Conservation (phyloP, 2,113 vertebrate genomes). For the Protomyctophum bolini region DNA sequence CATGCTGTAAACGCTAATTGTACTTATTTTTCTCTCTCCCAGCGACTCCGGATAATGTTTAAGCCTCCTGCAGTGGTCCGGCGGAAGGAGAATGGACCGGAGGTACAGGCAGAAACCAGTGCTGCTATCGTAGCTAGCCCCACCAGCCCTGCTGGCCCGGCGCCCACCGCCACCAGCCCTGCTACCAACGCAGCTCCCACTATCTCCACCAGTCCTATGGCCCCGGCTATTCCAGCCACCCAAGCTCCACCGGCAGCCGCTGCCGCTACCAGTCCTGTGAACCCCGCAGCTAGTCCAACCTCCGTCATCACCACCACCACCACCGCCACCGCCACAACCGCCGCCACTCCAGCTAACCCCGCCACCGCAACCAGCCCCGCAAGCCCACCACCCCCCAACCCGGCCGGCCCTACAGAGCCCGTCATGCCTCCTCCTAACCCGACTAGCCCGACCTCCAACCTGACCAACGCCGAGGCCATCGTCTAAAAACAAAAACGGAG, state of each 20-base stretch:
- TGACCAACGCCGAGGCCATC: conserved; percentile 91
- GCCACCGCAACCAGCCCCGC: conserved; percentile 51
- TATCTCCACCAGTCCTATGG: conserved; percentile 9
- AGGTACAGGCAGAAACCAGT: conserved; percentile 76
- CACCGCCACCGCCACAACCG: not conserved
- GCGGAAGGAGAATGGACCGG: conserved; percentile 88
- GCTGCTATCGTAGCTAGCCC: conserved; percentile 58
- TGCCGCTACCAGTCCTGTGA: conserved; percentile 74
- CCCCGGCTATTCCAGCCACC: conserved; percentile 32
- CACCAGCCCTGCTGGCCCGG: not conserved
- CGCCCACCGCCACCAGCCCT: conserved; percentile 1
- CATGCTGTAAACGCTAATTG: not conserved
- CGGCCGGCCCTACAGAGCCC: conserved; percentile 57
- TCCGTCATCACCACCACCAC: conserved; percentile 20
- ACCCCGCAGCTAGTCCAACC: conserved; percentile 47
- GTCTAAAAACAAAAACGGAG: conserved; percentile 81
- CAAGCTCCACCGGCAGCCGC: conserved; percentile 63
- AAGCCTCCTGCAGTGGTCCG: conserved; percentile 85
- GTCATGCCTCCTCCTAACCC: conserved; percentile 56
- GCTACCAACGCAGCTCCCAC: conserved; percentile 31
- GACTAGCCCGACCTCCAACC: conserved; percentile 79
- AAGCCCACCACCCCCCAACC: conserved; percentile 55
- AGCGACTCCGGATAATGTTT: conserved; percentile 94
- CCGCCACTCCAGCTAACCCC: conserved; percentile 38
- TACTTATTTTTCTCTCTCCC: conserved; percentile 25